Evolutionary conservation across 2,113 vertebrate genomes (phyloP), one percentile per base, ranked within the genome.

Genomic region (Dasyprocta punctata): DNA sequence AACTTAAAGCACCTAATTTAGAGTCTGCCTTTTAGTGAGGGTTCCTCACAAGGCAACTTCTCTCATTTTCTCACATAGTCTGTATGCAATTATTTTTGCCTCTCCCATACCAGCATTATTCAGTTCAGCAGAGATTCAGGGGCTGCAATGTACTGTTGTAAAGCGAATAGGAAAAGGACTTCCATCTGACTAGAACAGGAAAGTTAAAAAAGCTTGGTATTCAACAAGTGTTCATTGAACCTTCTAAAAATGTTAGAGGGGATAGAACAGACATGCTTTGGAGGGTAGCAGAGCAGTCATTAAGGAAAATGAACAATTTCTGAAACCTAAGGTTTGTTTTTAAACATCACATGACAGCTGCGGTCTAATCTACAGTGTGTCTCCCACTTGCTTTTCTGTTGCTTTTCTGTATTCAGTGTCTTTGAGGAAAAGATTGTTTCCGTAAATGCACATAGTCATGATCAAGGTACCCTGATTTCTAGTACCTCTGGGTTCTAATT

Each of bases 301-400:
- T 86, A 90, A 95, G 30, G 38, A 80, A 63, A 71, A 90, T 41
- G 28, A 92, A 91, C 54, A 71, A 10, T 83, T 69, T 69, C 91
- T 13, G 22, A 94, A 97, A 52, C 36, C 24, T 8, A 38, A 47
- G 22, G 9, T 49, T 89, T 41, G 26, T 83, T 13, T 60, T 71
- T 84, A 86, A 86, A 63, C 24, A 93, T 65, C 65, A 81, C 22
- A 6, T 88, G 26, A 85, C 38, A 16, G 12, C 54, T 91, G 19
- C 3, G 33, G n/a, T 61, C 20, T 11, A 54, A 22, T 90, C 26
- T 77, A 30, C 1, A 36, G 22, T 16, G 38, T 38, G 38, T 36
- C 22, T 1, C 20, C 17, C 11, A 86, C 26, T 73, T 65, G 17
- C 60, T 73, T 93, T 65, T 60, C 36, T 83, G 14, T 78, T 87